phyloP scores from a whole-genome alignment of 2,797 vertebrate species.

The Enteromius radiatus region DNA sequence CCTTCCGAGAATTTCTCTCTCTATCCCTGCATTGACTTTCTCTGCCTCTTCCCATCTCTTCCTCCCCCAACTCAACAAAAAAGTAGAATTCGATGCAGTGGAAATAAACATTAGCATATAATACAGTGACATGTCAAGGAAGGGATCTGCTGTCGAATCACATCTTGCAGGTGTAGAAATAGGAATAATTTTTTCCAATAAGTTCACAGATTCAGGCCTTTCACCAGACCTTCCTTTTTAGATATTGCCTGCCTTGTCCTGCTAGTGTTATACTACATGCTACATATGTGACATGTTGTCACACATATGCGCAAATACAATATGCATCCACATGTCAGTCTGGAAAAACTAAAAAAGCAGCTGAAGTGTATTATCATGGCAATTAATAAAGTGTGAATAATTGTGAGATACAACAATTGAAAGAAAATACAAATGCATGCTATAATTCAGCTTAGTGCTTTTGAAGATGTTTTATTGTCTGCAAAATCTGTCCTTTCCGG shows the following conservation, averaged over 20 bases:
- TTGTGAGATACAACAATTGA: not conserved
- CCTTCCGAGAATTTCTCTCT: not conserved
- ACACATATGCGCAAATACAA: not conserved
- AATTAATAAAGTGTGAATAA: not conserved
- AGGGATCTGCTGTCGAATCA: slow-evolving; percentile 14
- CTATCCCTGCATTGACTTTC: not conserved
- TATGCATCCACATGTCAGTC: not conserved
- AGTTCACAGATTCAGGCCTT: slow-evolving; percentile 12
- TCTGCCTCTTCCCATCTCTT: slow-evolving; percentile 27
- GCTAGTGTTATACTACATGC: not conserved
- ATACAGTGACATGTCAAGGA: slow-evolving; percentile 55
- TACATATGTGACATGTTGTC: not conserved
- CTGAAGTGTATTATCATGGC: not conserved
- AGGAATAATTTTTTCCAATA: not conserved
- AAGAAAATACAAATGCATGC: not conserved
- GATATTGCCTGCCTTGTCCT: not conserved
- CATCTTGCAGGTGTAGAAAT: slow-evolving; percentile 3
- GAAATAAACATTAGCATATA: slow-evolving; percentile 57
- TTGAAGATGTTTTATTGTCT: not conserved
- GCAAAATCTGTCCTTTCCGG: not conserved
- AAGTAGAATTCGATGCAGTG: slow-evolving; percentile 50
- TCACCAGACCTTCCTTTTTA: not conserved
- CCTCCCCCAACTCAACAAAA: slow-evolving; percentile 28
- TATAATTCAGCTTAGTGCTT: not conserved
- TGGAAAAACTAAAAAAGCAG: not conserved